These are phyloP conservation scores for Macropus fuliginosus DNA, from an alignment of 2,797 vertebrate species.

Conservation along the genomic window DNA sequence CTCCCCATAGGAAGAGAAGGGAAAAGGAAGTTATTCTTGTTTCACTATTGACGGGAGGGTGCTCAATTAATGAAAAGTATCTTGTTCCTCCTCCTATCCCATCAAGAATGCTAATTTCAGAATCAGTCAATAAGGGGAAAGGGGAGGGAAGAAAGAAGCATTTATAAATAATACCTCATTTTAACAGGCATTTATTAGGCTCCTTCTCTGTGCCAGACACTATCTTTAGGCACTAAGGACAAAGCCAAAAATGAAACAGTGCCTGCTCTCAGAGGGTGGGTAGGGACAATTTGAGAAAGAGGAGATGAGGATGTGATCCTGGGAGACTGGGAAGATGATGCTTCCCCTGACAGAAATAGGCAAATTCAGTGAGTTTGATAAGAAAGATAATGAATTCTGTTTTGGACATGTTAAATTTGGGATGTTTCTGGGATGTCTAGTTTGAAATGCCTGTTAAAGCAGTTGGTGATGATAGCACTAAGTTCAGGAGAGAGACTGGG, in stretches of 20 bases:
- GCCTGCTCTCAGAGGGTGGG: neutral
- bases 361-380: neutral
- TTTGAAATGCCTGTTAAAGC: neutral
- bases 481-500: neutral
- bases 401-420: neutral
- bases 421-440: neutral
- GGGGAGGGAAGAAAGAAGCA: neutral
- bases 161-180: neutral
- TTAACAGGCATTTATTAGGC: neutral
- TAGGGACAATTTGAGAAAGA: neutral
- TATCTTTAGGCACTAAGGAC: neutral
- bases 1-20: neutral
- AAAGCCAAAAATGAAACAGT: neutral
- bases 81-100: neutral
- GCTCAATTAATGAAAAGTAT: neutral
- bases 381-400: neutral
- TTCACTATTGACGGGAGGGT: neutral
- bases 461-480: neutral
- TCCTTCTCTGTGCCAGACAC: neutral
- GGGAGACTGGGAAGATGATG: neutral
- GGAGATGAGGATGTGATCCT: neutral
- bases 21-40: neutral
- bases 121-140: neutral
- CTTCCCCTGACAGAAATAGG: neutral
- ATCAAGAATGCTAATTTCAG: neutral